Evolutionary conservation across 1,140 invertebrate species (phyloP), one percentile per base, ranked within the genome.

Genomic region (Gonatopus flavifemur): DNA sequence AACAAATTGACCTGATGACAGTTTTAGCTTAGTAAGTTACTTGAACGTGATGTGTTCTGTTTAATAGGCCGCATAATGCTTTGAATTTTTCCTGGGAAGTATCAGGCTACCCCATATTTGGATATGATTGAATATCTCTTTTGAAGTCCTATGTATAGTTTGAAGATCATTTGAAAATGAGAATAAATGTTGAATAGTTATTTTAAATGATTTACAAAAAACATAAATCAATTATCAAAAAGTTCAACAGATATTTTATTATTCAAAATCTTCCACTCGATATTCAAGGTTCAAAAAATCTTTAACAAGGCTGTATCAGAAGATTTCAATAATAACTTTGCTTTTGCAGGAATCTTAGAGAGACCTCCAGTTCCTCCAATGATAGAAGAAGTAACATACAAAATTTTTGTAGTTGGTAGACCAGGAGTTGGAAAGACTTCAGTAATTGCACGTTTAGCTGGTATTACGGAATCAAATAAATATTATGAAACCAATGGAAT

Each of bases 401-500:
- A 85, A 62, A 66, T 85, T 22, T 80, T 83, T 54, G 67, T 84
- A 50, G 67, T 77, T 21, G 83, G 84, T 8, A 83, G 81, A 70
- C 69, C 76, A 21, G 81, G 82, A 3, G 77, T 81, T 28, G 83
- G 83, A 7, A 85, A 84, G 61, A 81, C 81, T 3, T 76, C 76
- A 9, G 80, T 80, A 3, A 72, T 84, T 24, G 70, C 80, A 10
- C 70, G 78, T 50, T 63, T 85, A n/a, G 72, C 80, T 35, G 83
- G 82, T 4, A 64, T 65, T 38, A 53, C 46, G 18, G 58, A 61
- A 12, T 52, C 57, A 52, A 46, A 61, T 63, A 35, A 63, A 66
- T 80, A 82, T 40, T 59, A 69, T 37, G 83, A 84, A 67, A 84
- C 83, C n/a, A 52, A 67, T 67, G 83, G 83, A 1, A 83, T 85